Base-by-base conservation (phyloP, 2,797 vertebrate species). In the Schizopygopsis malacanthus region DNA sequence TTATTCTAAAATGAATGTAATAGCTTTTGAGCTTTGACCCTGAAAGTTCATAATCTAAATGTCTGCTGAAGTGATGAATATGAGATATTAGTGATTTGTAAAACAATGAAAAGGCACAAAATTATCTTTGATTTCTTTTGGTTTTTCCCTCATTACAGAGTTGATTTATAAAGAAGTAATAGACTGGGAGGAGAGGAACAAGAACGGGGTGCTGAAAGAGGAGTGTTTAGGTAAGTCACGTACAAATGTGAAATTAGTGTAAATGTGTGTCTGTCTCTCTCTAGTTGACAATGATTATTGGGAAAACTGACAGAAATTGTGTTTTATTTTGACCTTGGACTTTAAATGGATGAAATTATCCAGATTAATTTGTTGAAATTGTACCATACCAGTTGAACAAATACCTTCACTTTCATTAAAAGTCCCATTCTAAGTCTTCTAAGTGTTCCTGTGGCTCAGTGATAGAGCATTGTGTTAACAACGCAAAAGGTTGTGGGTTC, bases 81-180 rank as follows among this genome's bases (percentile, higher is more conserved):
- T 12, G 33, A 22, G 22, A 15, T 77, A 41, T 41, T 77, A 1
- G 75, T 59, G 10, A 47, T 41, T 82, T n/a, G 1, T 76, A 50
- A 72, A 39, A 20, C 13, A 15, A 71, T 54, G 41, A 8, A 45
- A 45, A 63, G 16, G 2, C 7, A 45, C 1, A 15, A 11, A 63
- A 61, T n/a, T 78, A 4, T 41, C 6, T 22, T 61, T 6, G 18
- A 4, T n/a, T 82, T 37, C 15, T 71, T n/a, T 28, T 18, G 37
- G 43, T 12, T 15, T 87, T 47, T 73, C 11, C 1, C 20, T 77
- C 45, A 25, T 16, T 65, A 45, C 93, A 99, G 98, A 98, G 90
- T 95, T 99, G 79, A 99, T 99, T 94, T 99, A 99, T 95, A 97
- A 99, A 92, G 98, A 99, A 94, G 97, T 99, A 90, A 97, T 98